Percentiles rank a stretch among this genome's conserved stretches.
Evolutionary conservation across 2,888 invertebrate species (phyloP).

Genomic region (Congeria kusceri): DNA sequence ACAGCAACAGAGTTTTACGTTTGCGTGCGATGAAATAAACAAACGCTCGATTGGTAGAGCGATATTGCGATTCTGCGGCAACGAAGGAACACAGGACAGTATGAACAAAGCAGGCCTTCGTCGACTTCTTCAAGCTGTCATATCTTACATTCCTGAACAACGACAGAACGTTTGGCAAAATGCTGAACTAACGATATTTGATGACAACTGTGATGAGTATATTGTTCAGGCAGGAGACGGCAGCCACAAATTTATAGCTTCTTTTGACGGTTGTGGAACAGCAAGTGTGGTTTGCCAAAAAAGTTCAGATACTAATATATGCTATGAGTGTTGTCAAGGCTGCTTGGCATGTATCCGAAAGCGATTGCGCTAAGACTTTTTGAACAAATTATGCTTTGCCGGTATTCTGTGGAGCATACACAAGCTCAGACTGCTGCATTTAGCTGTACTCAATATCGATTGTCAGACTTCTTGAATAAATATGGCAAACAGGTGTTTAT

Average conservation of each 20-base stretch:
- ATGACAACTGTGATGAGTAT: constrained; percentile 6
- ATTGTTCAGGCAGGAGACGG: constrained; percentile 6
- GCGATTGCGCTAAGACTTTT: no score
- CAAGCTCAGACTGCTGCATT: no score
- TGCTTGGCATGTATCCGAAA: no score
- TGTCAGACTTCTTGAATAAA: no score
- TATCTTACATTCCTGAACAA: constrained; percentile 13
- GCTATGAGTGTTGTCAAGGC: no score
- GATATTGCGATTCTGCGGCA: constrained; percentile 22
- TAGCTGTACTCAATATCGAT: no score
- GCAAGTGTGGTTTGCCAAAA: neutral
- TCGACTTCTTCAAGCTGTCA: constrained; percentile 24
- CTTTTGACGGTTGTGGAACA: constrained; percentile 1
- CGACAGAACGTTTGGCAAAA: constrained; percentile 12
- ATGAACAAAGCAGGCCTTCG: constrained; percentile 17
- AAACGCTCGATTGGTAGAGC: constrained; percentile 22
- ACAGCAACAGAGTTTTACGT: neutral
- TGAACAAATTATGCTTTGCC: no score
- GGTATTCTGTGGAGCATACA: no score
- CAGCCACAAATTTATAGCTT: neutral
- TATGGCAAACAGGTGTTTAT: no score
- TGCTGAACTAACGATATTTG: constrained; percentile 24
- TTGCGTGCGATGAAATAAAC: constrained; percentile 21
- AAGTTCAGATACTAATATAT: neutral
- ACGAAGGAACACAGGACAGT: constrained; percentile 25